Evolutionary conservation across 2,888 invertebrate species (phyloP).

Genomic region (Dicycla oo): DNA sequence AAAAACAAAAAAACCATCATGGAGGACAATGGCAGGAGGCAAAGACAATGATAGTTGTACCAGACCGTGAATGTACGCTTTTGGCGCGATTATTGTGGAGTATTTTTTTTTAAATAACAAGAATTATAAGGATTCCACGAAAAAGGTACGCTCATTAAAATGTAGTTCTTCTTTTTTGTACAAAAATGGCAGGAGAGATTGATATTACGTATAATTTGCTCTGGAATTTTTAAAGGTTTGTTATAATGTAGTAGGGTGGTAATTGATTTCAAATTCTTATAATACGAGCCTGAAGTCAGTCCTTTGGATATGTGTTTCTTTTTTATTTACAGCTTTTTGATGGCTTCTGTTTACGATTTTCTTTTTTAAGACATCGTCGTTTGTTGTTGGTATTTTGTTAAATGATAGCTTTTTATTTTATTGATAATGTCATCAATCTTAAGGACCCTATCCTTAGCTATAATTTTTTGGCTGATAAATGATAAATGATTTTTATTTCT

Average conservation of each 20-base stretch:
- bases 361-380: not conserved
- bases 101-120: slow-evolving; percentile 65
- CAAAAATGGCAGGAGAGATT: slow-evolving; percentile 48
- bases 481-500: too few relatives aligned
- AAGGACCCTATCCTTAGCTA: not conserved
- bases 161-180: slow-evolving; percentile 35
- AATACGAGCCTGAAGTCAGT: not conserved
- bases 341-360: not conserved
- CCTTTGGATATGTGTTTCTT: not conserved
- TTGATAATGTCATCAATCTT: not conserved
- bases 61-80: slow-evolving; percentile 76
- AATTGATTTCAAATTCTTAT: slow-evolving; percentile 43
- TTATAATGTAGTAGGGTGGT: slow-evolving; percentile 10
- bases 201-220: slow-evolving; percentile 53
- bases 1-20: slow-evolving; percentile 61
- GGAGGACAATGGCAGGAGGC: slow-evolving; percentile 74
- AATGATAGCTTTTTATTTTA: not conserved
- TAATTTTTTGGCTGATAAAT: too few relatives aligned
- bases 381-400: not conserved
- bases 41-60: slow-evolving; percentile 79
- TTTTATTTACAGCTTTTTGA: slow-evolving; percentile 1
- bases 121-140: slow-evolving; percentile 61
- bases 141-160: slow-evolving; percentile 66
- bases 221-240: slow-evolving; percentile 19
- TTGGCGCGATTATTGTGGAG: slow-evolving; percentile 66